These are phyloP conservation scores for Epinephelus moara DNA, from an alignment of 2,113 vertebrate genomes.

Conservation along the genomic window DNA sequence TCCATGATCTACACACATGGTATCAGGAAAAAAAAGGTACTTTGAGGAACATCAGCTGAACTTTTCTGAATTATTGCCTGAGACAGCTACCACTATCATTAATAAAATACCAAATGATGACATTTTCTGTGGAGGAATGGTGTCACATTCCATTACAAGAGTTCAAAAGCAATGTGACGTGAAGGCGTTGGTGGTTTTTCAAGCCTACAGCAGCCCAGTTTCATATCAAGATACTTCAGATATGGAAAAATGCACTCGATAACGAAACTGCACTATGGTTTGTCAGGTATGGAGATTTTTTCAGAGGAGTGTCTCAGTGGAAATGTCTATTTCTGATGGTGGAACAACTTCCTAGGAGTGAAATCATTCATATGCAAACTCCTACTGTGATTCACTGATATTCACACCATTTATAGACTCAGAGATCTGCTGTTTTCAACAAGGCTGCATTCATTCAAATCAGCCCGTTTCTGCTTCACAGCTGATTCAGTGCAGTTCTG, in stretches of 20 bases:
- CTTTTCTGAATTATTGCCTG: background rate
- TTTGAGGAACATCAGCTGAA: background rate
- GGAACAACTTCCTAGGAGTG: background rate
- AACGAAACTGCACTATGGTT: background rate
- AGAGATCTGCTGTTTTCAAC: conserved; percentile 13
- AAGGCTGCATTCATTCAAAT: background rate
- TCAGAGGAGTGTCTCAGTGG: background rate
- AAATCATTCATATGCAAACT: conserved; percentile 25
- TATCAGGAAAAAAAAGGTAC: background rate
- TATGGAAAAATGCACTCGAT: background rate
- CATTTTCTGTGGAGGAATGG: background rate
- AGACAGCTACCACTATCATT: background rate
- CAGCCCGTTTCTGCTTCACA: background rate
- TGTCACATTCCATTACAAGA: conserved; percentile 2
- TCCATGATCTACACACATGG: background rate
- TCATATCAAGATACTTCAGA: background rate
- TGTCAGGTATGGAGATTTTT: background rate
- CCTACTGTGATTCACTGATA: conserved; percentile 4
- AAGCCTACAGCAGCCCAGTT: background rate
- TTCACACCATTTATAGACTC: conserved; percentile 11
- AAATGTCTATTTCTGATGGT: conserved; percentile 19
- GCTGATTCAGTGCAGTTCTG: background rate
- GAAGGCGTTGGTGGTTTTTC: background rate
- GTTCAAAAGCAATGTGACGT: background rate
- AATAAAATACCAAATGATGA: conserved; percentile 11